A percentile compares a stretch with the other conserved stretches of the same genome.
These are phyloP conservation scores for Deroplatys truncata DNA, from an alignment of 2,888 invertebrate genomes.

Conservation along the genomic window DNA sequence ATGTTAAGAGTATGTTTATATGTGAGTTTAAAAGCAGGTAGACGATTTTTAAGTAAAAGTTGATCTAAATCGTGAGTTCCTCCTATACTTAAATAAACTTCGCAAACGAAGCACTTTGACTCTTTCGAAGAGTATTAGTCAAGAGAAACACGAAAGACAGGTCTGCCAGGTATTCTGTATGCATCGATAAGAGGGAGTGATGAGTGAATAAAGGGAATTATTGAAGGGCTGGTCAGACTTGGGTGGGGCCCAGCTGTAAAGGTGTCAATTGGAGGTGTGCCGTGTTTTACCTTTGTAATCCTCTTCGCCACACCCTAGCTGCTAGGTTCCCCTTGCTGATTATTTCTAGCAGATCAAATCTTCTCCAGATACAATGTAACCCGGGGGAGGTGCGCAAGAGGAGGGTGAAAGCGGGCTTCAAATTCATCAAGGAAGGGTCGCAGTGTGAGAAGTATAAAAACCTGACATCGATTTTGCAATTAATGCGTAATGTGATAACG, in stretches of 20 bases:
- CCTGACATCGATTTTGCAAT: slow-evolving; percentile 39
- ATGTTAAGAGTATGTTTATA: too few relatives aligned
- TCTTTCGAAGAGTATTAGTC: too few relatives aligned
- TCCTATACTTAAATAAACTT: too few relatives aligned
- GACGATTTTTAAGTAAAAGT: too few relatives aligned
- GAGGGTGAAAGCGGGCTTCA: background rate
- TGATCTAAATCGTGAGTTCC: too few relatives aligned
- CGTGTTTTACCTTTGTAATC: slow-evolving; percentile 28
- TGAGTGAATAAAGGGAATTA: too few relatives aligned
- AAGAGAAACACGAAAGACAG: background rate
- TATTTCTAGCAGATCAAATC: slow-evolving; percentile 19
- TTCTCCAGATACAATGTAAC: slow-evolving; percentile 10
- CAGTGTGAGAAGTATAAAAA: slow-evolving; percentile 2
- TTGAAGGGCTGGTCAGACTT: background rate
- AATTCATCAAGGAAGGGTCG: slow-evolving; percentile 12
- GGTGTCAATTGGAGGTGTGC: slow-evolving; percentile 29
- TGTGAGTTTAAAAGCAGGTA: too few relatives aligned
- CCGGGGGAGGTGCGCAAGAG: slow-evolving; percentile 4
- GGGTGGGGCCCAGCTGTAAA: slow-evolving; percentile 15
- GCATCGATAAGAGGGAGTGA: background rate
- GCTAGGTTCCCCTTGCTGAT: slow-evolving; percentile 4
- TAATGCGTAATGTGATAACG: slow-evolving; percentile 39
- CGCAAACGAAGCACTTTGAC: too few relatives aligned
- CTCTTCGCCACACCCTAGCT: slow-evolving; percentile 18
- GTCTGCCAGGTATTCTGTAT: background rate